Base-by-base conservation (phyloP, 2,797 vertebrate genomes). In the Setipinna tenuifilis region DNA sequence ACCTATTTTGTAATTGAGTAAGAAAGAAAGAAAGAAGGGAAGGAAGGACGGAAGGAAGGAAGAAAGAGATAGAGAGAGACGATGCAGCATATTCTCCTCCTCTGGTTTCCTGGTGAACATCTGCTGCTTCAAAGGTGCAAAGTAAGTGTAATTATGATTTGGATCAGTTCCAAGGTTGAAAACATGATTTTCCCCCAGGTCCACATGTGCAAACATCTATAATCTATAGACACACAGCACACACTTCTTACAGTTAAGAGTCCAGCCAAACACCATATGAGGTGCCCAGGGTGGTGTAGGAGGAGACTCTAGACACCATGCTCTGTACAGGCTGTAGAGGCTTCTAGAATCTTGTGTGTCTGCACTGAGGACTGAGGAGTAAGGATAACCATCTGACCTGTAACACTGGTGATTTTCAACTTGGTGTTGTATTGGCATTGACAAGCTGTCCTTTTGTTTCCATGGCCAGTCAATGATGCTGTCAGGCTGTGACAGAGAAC, bases 361-460 rank as follows among this genome's bases (percentile, higher is more conserved):
- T 16, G 62, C 25, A 10, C n/a, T 28, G n/a, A 65, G 83, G 35
- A 41, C 35, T 41, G 35, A 41, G 35, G 81, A 58, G 41, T 61
- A 2, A n/a, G 35, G 50, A 9, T 82, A 71, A 82, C 57, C 83
- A n/a, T 59, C 54, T 48, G 44, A 71, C 81, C 65, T 57, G 12
- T 65, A 81, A 83, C 83, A 62, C 57, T 57, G 21, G 58, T 89
- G 87, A 91, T 91, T 92, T 87, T 65, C 84, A 85, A 93, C 89
- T 88, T 83, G 1, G 68, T 65, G 78, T 75, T 82, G 88, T 68
- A 90, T 84, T 89, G 87, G 88, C 90, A 93, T 91, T 90, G 89
- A 89, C 68, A 82, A 85, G 83, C 68, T 71, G 84, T 87, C 81
- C 61, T 16, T 2, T 80, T 28, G 65, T 62, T 75, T 87, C 86